These are phyloP conservation scores for Heliconius eleuchia DNA, from an alignment of 1,140 invertebrate species.

Conservation along the genomic window DNA sequence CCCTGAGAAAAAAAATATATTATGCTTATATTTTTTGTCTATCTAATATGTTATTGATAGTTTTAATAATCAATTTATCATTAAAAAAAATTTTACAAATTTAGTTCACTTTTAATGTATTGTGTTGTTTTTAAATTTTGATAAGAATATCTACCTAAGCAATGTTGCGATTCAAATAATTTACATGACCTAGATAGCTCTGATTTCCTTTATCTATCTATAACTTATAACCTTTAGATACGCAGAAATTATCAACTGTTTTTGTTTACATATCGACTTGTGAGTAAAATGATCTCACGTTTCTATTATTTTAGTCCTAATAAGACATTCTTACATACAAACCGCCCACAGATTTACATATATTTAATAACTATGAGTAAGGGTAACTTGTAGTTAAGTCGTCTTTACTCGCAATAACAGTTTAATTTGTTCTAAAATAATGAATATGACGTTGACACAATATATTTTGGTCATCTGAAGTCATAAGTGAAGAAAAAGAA, in stretches of 20 bases:
- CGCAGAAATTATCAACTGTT: constrained; percentile 26
- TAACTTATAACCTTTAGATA: background rate
- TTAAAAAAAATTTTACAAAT: too few relatives aligned
- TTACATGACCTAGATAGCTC: background rate
- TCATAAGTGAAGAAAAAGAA: background rate
- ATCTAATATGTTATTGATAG: too few relatives aligned
- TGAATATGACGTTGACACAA: background rate
- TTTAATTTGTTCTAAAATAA: background rate
- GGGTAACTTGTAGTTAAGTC: background rate
- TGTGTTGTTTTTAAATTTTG: background rate
- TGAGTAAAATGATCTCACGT: constrained; percentile 40
- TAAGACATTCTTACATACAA: constrained; percentile 19
- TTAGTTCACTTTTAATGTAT: background rate
- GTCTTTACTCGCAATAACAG: background rate
- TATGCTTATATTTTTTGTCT: too few relatives aligned
- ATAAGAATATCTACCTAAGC: too few relatives aligned
- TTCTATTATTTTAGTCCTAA: constrained; percentile 52
- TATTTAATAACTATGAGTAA: background rate
- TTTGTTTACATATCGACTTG: constrained; percentile 31
- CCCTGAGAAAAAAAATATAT: too few relatives aligned
- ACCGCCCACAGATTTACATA: constrained; percentile 31
- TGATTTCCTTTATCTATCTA: background rate
- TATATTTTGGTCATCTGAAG: background rate
- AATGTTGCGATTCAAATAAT: background rate
- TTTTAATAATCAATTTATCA: too few relatives aligned